Percentiles rank a stretch among this genome's conserved stretches.
Conservation (phyloP, 2,113 vertebrate species). For the Dicentrarchus labrax region DNA sequence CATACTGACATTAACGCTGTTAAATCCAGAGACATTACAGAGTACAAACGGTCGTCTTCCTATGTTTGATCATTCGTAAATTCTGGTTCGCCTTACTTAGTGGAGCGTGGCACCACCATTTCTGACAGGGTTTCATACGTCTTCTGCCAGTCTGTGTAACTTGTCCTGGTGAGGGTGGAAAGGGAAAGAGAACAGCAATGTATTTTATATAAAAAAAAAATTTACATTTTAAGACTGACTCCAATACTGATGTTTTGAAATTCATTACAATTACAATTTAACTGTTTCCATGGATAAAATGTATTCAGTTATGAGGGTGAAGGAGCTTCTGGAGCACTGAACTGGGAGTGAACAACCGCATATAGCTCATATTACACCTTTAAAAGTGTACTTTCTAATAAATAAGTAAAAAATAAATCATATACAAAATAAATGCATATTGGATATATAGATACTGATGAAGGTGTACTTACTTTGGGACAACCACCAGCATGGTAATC, state of each 20-base stretch:
- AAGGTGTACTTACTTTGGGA: conserved; percentile 92
- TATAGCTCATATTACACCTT: not conserved
- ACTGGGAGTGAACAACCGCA: no score
- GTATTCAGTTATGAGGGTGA: not conserved
- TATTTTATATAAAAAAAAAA: not conserved
- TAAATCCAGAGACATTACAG: no score
- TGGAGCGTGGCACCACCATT: conserved; percentile 98
- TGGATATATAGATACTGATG: not conserved
- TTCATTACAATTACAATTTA: not conserved
- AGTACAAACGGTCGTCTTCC: not conserved
- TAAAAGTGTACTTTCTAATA: not conserved
- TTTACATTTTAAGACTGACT: not conserved
- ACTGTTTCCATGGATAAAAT: not conserved
- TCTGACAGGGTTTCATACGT: conserved; percentile 96
- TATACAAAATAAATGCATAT: not conserved
- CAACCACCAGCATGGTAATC: conserved; percentile 96
- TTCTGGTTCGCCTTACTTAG: conserved; percentile 89
- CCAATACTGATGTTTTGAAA: not conserved
- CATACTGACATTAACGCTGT: not conserved
- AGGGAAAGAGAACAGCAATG: conserved; percentile 15
- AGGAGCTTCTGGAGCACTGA: not conserved
- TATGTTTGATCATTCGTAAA: not conserved
- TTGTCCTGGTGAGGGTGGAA: conserved; percentile 78
- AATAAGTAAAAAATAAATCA: not conserved
- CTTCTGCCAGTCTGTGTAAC: conserved; percentile 96